Evolutionary conservation across 2,888 invertebrate species (phyloP), one percentile per base, ranked within the genome.

Genomic region (Horisme vitalbata): DNA sequence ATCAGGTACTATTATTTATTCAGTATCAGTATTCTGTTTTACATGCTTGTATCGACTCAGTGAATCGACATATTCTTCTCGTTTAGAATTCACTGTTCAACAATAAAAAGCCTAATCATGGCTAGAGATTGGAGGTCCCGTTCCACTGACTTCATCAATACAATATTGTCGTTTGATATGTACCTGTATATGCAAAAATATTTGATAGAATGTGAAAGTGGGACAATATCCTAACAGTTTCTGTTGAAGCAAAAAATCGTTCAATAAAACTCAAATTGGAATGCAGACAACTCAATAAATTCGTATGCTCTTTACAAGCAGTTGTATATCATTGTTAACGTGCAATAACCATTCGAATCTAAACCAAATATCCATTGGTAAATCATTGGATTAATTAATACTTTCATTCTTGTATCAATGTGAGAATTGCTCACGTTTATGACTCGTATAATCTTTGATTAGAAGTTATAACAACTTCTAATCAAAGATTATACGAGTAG

Each of bases 201-300:
- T 33, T 41, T 20, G 24, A 46, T 11, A n/a, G 23, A 36, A 53
- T 51, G 44, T 41, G 52, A 53, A 58, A 55, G 53, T 49, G 38
- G 27, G 51, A 14, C 23, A 11, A 28, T 24, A 44, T 21, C 48
- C 30, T 51, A 46, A 41, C 32, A 52, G 52, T 36, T 38, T 47
- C 11, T 24, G 18, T 18, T 37, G 23, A 49, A 26, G 23, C 35
- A 30, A 51, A 52, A 49, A 26, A 26, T 10, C 6, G 11, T 36
- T 38, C 34, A 35, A 41, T 52, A 52, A 23, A 46, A 30, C 21
- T 37, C 26, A 18, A 28, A 47, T 43, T 43, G 34, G 9, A 39
- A 37, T 46, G 13, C n/a, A 13, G 10, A 34, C 12, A 13, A 10
- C 12, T 30, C 13, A 26, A 23, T 41, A 27, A 41, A 27, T 9